Evolutionary conservation across 2,888 invertebrate species (phyloP), one percentile per base, ranked within the genome.

Genomic region (Sphaerophoria taeniata): DNA sequence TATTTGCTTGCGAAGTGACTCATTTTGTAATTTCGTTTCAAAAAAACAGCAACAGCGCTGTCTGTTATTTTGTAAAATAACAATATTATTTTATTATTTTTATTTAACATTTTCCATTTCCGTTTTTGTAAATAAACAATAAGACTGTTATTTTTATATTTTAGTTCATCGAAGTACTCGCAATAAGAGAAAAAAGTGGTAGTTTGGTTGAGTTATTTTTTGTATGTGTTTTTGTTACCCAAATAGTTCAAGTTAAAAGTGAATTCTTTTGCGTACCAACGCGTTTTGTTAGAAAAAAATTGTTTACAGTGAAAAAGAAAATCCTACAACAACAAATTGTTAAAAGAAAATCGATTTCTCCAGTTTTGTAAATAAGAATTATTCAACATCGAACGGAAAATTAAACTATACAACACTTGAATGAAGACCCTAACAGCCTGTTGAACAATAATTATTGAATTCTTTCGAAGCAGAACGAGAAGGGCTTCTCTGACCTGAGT

Each of bases 161-260:
- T 9, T 43, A 39, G 16, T 60, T 24, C 24, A 12, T 43, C 14
- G 3, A 43, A 43, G 24, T 43, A n/a, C 39, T 7, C 24, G 5
- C 24, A 43, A 43, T n/a, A 39, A 14, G 3, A 60, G 11, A 4
- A 7, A 4, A 43, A 16, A 60, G 39, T 43, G 0, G 3, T 34
- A 43, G 39, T 60, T 60, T 60, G 39, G 6, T 60, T 43, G 39
- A 24, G 60, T 60, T 60, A 43, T 60, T 12, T 12, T 24, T 43
- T 43, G 24, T 24, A 24, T 24, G 24, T 43, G 43, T 43, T 43
- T 43, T 43, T 43, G 43, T 58, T 60, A 43, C 43, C 12, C 24
- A 31, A 4, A 88, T 14, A 60, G n/a, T 61, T 33, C 2, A 61
- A 3, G n/a, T 12, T 61, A n/a, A 31, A 61, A 31, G 45, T 61